A percentile compares a stretch with the other conserved stretches of the same genome.
These are phyloP conservation scores for Orthonevra nobilis DNA, from an alignment of 2,888 invertebrate genomes.

Conservation along the genomic window DNA sequence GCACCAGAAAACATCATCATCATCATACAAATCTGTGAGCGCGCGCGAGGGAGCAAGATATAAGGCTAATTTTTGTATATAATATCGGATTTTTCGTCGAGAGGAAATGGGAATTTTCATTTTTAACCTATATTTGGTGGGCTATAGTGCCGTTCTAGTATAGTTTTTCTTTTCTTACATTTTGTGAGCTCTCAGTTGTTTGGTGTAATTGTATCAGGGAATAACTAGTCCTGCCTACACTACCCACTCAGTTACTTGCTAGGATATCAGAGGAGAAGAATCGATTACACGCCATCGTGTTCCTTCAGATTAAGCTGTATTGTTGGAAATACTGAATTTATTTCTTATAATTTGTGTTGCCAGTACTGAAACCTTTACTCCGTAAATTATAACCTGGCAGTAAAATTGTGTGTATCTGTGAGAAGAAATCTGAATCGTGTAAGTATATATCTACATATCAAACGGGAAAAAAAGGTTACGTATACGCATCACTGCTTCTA, in stretches of 20 bases:
- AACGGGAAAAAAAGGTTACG: constrained; percentile 75
- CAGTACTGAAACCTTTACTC: constrained; percentile 35
- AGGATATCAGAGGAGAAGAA: constrained; percentile 61
- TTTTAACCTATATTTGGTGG: constrained; percentile 68
- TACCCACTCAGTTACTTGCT: constrained; percentile 56
- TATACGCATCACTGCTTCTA: constrained; percentile 76
- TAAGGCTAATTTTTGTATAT: constrained; percentile 66
- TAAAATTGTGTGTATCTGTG: constrained; percentile 67
- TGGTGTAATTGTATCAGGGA: constrained; percentile 58
- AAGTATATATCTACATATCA: constrained; percentile 52
- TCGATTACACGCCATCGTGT: constrained; percentile 56
- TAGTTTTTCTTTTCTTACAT: constrained; percentile 44
- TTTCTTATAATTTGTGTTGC: constrained; percentile 23
- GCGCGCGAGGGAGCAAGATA: constrained; percentile 59
- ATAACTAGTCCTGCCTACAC: constrained; percentile 54
- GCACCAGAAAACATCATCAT: constrained; percentile 33
- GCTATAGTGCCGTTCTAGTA: constrained; percentile 52
- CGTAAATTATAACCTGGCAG: constrained; percentile 29
- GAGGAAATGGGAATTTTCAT: constrained; percentile 68
- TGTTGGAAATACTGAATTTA: constrained; percentile 38
- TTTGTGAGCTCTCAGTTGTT: constrained; percentile 37
- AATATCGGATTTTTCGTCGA: constrained; percentile 65
- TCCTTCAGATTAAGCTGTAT: background rate
- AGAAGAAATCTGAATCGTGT: constrained; percentile 32
- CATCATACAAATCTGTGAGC: background rate